phyloP scores from a whole-genome alignment of 2,797 vertebrate species.

The Pseudopleuronectes americanus region DNA sequence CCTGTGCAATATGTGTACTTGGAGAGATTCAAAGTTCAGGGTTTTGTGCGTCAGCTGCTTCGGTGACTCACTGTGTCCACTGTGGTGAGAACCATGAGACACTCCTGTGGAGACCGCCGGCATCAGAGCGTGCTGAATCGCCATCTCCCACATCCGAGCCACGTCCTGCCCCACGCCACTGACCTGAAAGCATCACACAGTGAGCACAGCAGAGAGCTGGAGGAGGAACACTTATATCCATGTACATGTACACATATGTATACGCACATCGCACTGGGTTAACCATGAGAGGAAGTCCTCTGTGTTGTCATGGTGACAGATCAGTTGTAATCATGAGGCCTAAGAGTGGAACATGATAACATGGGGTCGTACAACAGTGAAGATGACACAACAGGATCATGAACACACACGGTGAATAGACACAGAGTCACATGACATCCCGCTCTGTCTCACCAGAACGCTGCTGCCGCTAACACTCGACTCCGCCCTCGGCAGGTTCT shows the following conservation, averaged over 20 bases:
- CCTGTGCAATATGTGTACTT: too few species aligned
- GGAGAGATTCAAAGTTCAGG: too few species aligned
- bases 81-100: conserved; percentile 82
- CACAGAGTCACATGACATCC: neutral
- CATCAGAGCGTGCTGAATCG: conserved; percentile 96
- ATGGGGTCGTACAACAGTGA: too few species aligned
- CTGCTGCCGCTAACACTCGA: conserved; percentile 58
- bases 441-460: conserved; percentile 80
- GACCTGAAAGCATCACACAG: conserved; percentile 57
- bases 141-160: conserved; percentile 95
- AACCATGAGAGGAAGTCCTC: too few species aligned
- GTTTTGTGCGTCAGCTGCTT: neutral
- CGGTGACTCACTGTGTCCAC: conserved; percentile 86
- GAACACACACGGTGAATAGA: neutral
- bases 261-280: too few species aligned
- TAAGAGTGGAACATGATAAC: too few species aligned
- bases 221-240: too few species aligned
- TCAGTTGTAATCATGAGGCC: too few species aligned
- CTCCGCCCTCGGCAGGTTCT: conserved; percentile 79
- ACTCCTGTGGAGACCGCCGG: conserved; percentile 93
- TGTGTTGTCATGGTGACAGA: too few species aligned
- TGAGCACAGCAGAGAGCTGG: neutral
- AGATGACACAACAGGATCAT: too few species aligned
- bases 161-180: conserved; percentile 91
- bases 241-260: too few species aligned